Base-by-base conservation (phyloP, 2,797 vertebrate genomes). In the Arnoldichthys spilopterus region DNA sequence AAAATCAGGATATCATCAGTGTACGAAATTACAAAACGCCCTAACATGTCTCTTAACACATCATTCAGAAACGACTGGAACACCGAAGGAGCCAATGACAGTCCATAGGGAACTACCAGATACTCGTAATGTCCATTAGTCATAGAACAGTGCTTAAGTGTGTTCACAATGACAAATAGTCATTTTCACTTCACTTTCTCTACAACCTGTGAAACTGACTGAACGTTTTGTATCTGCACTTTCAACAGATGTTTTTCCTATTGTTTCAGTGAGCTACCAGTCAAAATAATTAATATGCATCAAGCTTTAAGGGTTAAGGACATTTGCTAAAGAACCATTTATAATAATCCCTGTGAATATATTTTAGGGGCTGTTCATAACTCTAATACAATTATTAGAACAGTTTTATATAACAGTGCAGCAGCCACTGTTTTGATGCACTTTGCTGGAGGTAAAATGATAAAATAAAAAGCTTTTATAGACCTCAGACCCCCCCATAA, bases 361-460 rank as follows among this genome's bases (percentile, higher is more conserved):
- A 69, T 72, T 77, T 76, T 67, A 67, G 13, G 58, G 30, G 34
- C 32, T 47, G 53, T 45, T 58, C 7, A 64, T 59, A 71, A 34
- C 40, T 51, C 51, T 70, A 77, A 82, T 82, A 45, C 68, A 83
- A 66, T 83, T 64, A 83, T 71, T 74, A 40, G 69, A 69, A 80
- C 68, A 83, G 78, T 81, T 79, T 81, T 73, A 78, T 84, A 71
- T 75, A 51, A 77, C 82, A 79, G 76, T 80, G 76, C 78, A 75
- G 77, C 40, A 58, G 71, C 63, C 20, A 32, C 62, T 74, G 43
- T 71, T 77, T 84, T 24, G 56, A 49, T 47, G 64, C 12, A 43
- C 53, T 80, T 78, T 66, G 51, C 45, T 72, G 66, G 67, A 78
- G 74, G 68, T 58, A 71, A 70, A 24, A 62, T 68, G 64, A 76